Conservation (phyloP, 2,113 vertebrate genomes). For the Ailuropoda melanoleuca region DNA sequence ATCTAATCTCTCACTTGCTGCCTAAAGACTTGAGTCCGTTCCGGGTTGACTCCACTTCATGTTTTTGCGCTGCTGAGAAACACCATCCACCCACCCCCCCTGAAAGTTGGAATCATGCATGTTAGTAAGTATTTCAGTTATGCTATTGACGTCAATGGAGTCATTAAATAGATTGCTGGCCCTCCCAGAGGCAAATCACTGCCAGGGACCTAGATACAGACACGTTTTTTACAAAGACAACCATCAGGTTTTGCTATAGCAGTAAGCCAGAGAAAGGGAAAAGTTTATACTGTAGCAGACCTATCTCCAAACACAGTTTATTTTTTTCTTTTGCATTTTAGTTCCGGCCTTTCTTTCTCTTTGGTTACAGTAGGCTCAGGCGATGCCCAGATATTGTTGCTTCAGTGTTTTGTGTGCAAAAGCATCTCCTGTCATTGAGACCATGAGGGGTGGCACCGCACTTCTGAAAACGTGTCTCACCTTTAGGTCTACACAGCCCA, state of each 20-base stretch:
- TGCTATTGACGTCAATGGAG: slow-evolving; percentile 99
- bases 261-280: slow-evolving; percentile 79
- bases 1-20: background rate
- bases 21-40: slow-evolving; percentile 73
- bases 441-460: background rate
- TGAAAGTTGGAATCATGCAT: slow-evolving; percentile 92
- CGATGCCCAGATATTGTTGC: slow-evolving; percentile 37
- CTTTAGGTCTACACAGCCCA: background rate
- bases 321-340: slow-evolving; percentile 81
- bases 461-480: slow-evolving; percentile 38
- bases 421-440: slow-evolving; percentile 73
- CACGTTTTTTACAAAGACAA: slow-evolving; percentile 86
- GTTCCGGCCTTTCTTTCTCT: slow-evolving; percentile 70
- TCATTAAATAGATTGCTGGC: slow-evolving; percentile 96
- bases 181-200: slow-evolving; percentile 89
- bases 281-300: slow-evolving; percentile 80
- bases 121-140: slow-evolving; percentile 99
- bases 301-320: slow-evolving; percentile 65
- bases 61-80: slow-evolving; percentile 86
- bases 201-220: slow-evolving; percentile 93
- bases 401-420: slow-evolving; percentile 50
- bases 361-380: background rate
- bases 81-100: slow-evolving; percentile 84
- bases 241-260: slow-evolving; percentile 89
- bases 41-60: slow-evolving; percentile 84